Evolutionary conservation across 2,113 vertebrate species (phyloP), one percentile per base, ranked within the genome.

Genomic region (Stegastes partitus): DNA sequence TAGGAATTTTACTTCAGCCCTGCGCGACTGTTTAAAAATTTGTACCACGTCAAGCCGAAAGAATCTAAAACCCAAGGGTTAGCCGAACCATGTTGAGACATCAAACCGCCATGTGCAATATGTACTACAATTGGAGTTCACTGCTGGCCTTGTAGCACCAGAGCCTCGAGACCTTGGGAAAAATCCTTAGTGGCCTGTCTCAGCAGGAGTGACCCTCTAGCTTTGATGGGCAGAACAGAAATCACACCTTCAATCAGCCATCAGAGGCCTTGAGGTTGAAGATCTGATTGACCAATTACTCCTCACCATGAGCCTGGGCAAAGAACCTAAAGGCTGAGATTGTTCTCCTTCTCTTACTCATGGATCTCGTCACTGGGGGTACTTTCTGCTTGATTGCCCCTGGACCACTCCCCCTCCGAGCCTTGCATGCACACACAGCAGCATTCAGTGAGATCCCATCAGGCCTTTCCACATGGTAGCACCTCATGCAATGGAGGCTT

Each of bases 241-340:
- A 93, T 93, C 91, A 92, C 84, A 91, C 89, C 90, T 90, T 86
- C 88, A 92, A 93, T 93, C 90, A 91, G 89, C 82, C 86, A 89
- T 91, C 88, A 87, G 55, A 81, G 78, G 82, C 81, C 84, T 86
- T 68, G 79, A 86, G 84, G 86, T 82, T 89, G 77, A 88, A 89
- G 92, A 93, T 93, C 91, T 92, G 91, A 93, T 94, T 92, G 90
- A 89, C 85, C 89, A 89, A 91, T 92, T 93, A 91, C 84, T 86
- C 81, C 88, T 86, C 85, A 80, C 77, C 81, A 79, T 67, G 85
- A 87, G 83, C 81, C 56, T 44, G 21, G 37, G 76, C 68, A 78
- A 62, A 84, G 87, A 89, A 87, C 82, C 88, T 86, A 64, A 84
- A 84, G 84, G 84, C 83, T 74, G 2, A 82, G 87, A 93, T 92